Evolutionary conservation across 2,888 invertebrate species (phyloP).

Genomic region (Endotricha flammealis): DNA sequence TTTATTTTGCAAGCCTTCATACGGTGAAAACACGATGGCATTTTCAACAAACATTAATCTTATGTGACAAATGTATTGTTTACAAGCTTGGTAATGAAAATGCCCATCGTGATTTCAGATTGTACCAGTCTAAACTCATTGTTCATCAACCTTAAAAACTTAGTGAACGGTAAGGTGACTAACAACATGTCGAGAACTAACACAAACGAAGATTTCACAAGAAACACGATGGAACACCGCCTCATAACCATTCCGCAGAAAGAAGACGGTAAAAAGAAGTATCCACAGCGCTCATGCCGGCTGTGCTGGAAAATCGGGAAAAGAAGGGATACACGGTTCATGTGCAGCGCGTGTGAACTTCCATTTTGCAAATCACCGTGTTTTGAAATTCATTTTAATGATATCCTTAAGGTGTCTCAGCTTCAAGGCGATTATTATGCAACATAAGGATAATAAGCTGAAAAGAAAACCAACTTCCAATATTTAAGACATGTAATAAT

Average conservation of each 20-base stretch:
- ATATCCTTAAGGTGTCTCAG: slow-evolving; percentile 64
- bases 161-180: slow-evolving; percentile 69
- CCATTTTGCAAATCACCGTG: slow-evolving; percentile 73
- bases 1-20: slow-evolving; percentile 61
- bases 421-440: slow-evolving; percentile 68
- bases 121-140: slow-evolving; percentile 68
- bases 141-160: slow-evolving; percentile 73
- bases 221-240: slow-evolving; percentile 56
- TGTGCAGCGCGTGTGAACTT: slow-evolving; percentile 70
- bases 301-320: slow-evolving; percentile 72
- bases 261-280: slow-evolving; percentile 75
- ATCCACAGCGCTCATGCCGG: slow-evolving; percentile 72
- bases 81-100: slow-evolving; percentile 56
- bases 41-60: slow-evolving; percentile 68
- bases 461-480: slow-evolving; percentile 13
- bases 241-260: slow-evolving; percentile 74
- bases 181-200: slow-evolving; percentile 50
- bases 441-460: slow-evolving; percentile 39
- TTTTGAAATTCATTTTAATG: slow-evolving; percentile 70
- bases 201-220: slow-evolving; percentile 46
- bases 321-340: slow-evolving; percentile 69
- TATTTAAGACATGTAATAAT: slow-evolving; percentile 20
- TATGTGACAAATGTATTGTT: slow-evolving; percentile 26
- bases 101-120: slow-evolving; percentile 79
- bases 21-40: slow-evolving; percentile 76